Evolutionary conservation across 2,797 vertebrate genomes (phyloP).

Genomic region (Glossophaga mutica): DNA sequence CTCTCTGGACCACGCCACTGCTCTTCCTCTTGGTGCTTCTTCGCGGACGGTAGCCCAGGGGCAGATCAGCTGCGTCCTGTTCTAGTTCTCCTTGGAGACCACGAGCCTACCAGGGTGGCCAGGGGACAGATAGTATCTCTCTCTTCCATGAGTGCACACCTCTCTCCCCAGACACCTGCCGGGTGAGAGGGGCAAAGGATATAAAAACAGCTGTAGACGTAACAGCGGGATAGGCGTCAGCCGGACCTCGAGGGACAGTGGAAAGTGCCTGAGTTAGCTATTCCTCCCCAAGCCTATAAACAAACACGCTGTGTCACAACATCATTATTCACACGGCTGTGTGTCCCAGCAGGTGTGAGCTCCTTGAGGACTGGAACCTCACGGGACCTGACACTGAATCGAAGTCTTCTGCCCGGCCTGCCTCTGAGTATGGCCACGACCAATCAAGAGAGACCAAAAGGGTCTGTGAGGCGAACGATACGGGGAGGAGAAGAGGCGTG

Average conservation of each 20-base stretch:
- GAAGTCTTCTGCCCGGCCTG: neutral
- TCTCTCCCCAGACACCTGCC: neutral
- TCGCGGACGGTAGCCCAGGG: too few species aligned
- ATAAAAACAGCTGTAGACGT: neutral
- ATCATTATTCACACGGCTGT: too few species aligned
- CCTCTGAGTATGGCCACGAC: neutral
- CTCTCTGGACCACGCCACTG: neutral
- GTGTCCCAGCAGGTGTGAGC: neutral
- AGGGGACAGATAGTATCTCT: neutral
- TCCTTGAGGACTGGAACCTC: neutral
- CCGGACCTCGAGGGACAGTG: neutral
- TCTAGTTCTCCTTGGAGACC: neutral
- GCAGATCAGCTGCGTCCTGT: rapidly evolving
- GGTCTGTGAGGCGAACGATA: neutral
- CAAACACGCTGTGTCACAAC: neutral
- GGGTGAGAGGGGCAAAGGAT: neutral
- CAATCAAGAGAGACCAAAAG: neutral
- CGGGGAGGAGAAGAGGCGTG: neutral
- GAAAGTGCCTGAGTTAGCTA: neutral
- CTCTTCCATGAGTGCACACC: neutral
- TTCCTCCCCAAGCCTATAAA: neutral
- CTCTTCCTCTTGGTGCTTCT: neutral
- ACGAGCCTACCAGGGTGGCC: neutral
- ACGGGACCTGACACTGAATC: neutral
- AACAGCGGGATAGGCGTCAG: neutral